A percentile compares a stretch with the other conserved stretches of the same genome.
Conservation (phyloP, 2,888 invertebrate species). For the Melipona bicolor region DNA sequence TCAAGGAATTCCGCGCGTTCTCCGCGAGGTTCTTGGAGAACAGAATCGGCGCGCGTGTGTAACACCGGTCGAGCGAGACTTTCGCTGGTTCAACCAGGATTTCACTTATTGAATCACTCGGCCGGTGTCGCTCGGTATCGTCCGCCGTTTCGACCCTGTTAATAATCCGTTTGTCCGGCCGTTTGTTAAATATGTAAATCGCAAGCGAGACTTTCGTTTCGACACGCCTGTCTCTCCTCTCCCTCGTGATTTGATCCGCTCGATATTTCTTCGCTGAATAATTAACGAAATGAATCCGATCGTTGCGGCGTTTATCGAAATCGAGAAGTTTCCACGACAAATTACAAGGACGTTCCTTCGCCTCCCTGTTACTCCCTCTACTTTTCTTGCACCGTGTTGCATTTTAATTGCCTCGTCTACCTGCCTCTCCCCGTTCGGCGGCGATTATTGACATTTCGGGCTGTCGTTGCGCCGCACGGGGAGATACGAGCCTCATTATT, state of each 20-base stretch:
- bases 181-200: conserved; percentile 48
- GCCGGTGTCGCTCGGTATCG: conserved; percentile 13
- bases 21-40: neutral
- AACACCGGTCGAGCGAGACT: conserved; percentile 8
- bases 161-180: conserved; percentile 33
- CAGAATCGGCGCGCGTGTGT: neutral
- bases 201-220: conserved; percentile 27
- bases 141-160: conserved; percentile 3
- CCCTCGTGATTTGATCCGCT: neutral
- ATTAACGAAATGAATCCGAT: neutral
- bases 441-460: too few relatives aligned
- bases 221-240: neutral
- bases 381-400: neutral
- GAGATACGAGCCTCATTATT: conserved; percentile 53
- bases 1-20: neutral
- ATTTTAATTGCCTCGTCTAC: conserved; percentile 22
- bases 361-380: too few relatives aligned
- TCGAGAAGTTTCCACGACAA: conserved; percentile 5
- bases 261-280: neutral
- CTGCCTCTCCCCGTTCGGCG: neutral
- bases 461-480: conserved; percentile 12
- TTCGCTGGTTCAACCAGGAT: conserved; percentile 42
- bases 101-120: conserved; percentile 50
- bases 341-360: neutral
- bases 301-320: too few relatives aligned